Evolutionary conservation across 2,888 invertebrate genomes (phyloP).

Genomic region (Habroteleia sp.): DNA sequence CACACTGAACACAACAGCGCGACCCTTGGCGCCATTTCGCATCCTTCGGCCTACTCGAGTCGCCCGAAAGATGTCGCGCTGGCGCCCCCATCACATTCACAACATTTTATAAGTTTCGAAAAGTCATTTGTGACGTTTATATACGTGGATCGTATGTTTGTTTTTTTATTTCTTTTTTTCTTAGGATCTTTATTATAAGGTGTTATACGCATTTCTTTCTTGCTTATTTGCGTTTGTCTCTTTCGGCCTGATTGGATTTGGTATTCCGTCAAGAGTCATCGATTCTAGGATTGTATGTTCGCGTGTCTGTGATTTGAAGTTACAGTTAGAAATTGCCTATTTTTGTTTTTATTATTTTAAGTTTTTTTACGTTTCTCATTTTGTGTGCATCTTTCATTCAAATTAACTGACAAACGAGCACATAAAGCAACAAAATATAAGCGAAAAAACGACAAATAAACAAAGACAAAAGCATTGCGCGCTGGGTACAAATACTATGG

Average conservation of each 20-base stretch:
- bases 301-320: constrained; percentile 54
- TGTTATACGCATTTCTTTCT: too few relatives aligned
- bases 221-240: too few relatives aligned
- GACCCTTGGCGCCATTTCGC: neutral
- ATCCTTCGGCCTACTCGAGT: too few relatives aligned
- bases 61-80: too few relatives aligned
- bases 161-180: too few relatives aligned
- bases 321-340: constrained; percentile 55
- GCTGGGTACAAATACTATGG: constrained; percentile 55
- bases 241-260: too few relatives aligned
- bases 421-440: constrained; percentile 12
- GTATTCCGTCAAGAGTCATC: too few relatives aligned
- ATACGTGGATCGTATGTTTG: constrained; percentile 26
- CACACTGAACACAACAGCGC: constrained; percentile 77
- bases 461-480: constrained; percentile 16
- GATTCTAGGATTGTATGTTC: constrained; percentile 48
- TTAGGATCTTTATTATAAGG: too few relatives aligned
- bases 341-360: constrained; percentile 46
- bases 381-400: constrained; percentile 46
- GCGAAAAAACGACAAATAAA: neutral
- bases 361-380: too few relatives aligned
- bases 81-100: constrained; percentile 37
- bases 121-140: constrained; percentile 20
- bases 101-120: constrained; percentile 54
- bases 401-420: constrained; percentile 10